phyloP scores from a whole-genome alignment of 2,888 invertebrate genomes.

The Dryocosmus kuriphilus region DNA sequence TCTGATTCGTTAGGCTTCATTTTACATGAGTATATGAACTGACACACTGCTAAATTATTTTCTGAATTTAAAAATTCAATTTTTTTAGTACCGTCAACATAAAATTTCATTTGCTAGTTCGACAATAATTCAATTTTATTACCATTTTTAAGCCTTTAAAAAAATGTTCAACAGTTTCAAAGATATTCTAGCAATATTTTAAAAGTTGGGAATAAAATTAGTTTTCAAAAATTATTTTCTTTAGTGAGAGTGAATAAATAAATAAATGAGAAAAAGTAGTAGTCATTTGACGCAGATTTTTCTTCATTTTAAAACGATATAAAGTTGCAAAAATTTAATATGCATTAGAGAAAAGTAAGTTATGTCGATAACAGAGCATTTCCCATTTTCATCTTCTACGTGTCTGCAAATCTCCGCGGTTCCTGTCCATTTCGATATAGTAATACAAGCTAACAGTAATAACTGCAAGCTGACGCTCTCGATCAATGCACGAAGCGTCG shows the following conservation, averaged over 20 bases:
- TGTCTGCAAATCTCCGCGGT: slow-evolving; percentile 47
- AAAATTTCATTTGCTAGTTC: neutral
- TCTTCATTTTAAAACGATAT: no score
- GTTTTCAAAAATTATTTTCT: no score
- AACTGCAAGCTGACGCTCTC: slow-evolving; percentile 77
- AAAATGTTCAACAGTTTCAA: no score
- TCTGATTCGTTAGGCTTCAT: slow-evolving; percentile 1
- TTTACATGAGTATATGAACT: slow-evolving; percentile 23
- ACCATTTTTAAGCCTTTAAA: no score
- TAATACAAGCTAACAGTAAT: slow-evolving; percentile 65
- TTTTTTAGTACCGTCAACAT: neutral
- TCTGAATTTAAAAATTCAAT: neutral
- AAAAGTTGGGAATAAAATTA: no score
- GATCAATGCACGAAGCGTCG: slow-evolving; percentile 73
- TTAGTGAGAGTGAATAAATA: no score
- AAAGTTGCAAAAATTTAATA: no score
- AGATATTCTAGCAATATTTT: no score
- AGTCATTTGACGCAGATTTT: no score
- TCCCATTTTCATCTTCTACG: slow-evolving; percentile 51
- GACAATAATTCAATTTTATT: no score
- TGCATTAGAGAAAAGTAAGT: neutral
- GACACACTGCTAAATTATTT: neutral
- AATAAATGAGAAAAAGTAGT: no score
- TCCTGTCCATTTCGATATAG: slow-evolving; percentile 55
- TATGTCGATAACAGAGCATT: slow-evolving; percentile 30